A percentile compares a stretch with the other conserved stretches of the same genome.
Conservation (phyloP, 2,113 vertebrate genomes). For the Peromyscus leucopus region DNA sequence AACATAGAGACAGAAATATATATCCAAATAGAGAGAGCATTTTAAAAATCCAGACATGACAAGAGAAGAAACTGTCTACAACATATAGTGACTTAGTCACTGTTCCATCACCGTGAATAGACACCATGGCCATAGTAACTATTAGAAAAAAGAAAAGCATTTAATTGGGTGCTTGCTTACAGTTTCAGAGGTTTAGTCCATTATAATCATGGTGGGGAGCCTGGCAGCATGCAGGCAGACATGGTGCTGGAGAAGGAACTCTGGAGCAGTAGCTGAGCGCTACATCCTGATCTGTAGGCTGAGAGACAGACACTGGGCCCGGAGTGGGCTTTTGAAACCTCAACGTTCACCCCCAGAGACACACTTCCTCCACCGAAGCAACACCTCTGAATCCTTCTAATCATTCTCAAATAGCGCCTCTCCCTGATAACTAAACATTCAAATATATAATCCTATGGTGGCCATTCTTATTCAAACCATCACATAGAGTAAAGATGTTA, state of each 20-base stretch:
- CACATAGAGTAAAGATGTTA: background rate
- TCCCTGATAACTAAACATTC: background rate
- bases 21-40: background rate
- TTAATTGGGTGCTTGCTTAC: background rate
- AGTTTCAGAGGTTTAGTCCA: background rate
- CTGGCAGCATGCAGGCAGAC: background rate
- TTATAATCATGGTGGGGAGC: background rate
- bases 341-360: background rate
- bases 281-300: background rate
- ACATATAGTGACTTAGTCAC: background rate
- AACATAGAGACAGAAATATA: background rate
- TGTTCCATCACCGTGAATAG: background rate
- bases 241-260: no score
- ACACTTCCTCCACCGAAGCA: background rate
- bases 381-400: background rate
- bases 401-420: background rate
- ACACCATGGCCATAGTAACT: background rate
- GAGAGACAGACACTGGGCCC: background rate
- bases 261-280: background rate
- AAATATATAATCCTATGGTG: background rate
- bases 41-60: background rate
- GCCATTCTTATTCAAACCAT: background rate
- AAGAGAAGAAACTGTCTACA: background rate
- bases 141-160: background rate
- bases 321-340: background rate